These are phyloP conservation scores for Galaxias olidus DNA, from an alignment of 2,797 vertebrate genomes.

Conservation along the genomic window DNA sequence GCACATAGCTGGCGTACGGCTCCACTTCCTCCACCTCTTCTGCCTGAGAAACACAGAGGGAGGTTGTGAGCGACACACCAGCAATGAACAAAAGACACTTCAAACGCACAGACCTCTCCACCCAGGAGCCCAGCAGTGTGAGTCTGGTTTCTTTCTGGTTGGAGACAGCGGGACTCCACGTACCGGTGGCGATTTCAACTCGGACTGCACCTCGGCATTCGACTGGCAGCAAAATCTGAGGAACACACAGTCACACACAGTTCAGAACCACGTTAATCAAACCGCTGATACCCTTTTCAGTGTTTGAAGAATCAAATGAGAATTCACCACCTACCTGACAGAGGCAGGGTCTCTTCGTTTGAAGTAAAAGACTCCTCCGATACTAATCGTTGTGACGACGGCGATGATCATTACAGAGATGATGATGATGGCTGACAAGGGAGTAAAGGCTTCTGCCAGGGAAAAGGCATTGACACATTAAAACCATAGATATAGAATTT, in stretches of 20 bases:
- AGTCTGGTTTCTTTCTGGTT: not conserved
- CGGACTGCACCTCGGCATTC: constrained; percentile 1
- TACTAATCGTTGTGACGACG: constrained; percentile 19
- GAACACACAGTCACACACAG: not conserved
- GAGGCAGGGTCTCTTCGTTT: constrained; percentile 23
- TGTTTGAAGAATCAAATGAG: not conserved
- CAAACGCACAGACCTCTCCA: too few relatives aligned
- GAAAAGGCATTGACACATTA: constrained; percentile 2
- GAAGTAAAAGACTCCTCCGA: constrained; percentile 26
- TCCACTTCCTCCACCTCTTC: constrained; percentile 74
- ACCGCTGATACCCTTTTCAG: not conserved
- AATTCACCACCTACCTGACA: constrained; percentile 42
- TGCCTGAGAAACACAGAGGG: constrained; percentile 36
- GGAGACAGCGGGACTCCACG: constrained; percentile 1
- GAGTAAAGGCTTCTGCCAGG: not conserved
- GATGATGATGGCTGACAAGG: not conserved
- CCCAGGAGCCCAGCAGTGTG: not conserved
- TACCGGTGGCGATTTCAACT: constrained; percentile 59
- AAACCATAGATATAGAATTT: too few relatives aligned
- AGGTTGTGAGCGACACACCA: constrained; percentile 3
- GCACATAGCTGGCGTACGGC: constrained; percentile 76
- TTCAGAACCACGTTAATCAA: too few relatives aligned
- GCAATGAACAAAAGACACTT: not conserved
- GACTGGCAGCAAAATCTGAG: constrained; percentile 37
- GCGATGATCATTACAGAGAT: not conserved